Base-by-base conservation (phyloP, 2,113 vertebrate species). In the Aspiorhynchus laticeps region DNA sequence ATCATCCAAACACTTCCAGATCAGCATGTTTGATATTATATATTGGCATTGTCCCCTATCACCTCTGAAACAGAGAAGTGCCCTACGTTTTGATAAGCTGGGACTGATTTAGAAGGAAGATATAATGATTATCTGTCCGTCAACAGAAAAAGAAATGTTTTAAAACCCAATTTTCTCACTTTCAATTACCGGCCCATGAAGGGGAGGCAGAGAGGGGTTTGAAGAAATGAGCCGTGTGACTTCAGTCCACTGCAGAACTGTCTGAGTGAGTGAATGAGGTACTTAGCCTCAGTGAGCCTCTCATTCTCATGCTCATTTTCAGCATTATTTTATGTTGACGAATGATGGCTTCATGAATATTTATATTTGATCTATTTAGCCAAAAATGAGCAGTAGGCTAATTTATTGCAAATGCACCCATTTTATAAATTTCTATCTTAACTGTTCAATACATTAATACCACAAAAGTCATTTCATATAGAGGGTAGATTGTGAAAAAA, bases 111-210 rank as follows among this genome's bases (percentile, higher is more conserved):
- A 86, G 15, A 88, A 79, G 36, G 33, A 88, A 69, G 28, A 19
- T 48, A 84, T 51, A 51, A 88, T 74, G 48, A 74, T 88, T 24
- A 51, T 56, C 46, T 87, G 82, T 67, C 81, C 26, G 31, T 84
- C 85, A 89, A 10, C 80, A 41, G 28, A 15, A 78, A 74, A 80
- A 67, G n/a, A 86, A 80, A 84, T 79, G 26, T 74, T 84, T 53
- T 26, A 76, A 74, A 63, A 69, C 8, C 0, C 7, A 28, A 56
- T 80, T 46, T 36, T 76, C 67, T 84, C 33, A 15, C 41, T 77
- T 89, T 74, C 48, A 81, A 85, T 48, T 28, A 85, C 56, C 41
- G 5, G 12, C 41, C 28, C 65, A 19, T 33, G 63, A 71, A 80
- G 26, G 63, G 33, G 17, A 67, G 80, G 43, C 74, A 31, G 69